Evolutionary conservation across 2,797 vertebrate species (phyloP).

Genomic region (Myotis myotis): DNA sequence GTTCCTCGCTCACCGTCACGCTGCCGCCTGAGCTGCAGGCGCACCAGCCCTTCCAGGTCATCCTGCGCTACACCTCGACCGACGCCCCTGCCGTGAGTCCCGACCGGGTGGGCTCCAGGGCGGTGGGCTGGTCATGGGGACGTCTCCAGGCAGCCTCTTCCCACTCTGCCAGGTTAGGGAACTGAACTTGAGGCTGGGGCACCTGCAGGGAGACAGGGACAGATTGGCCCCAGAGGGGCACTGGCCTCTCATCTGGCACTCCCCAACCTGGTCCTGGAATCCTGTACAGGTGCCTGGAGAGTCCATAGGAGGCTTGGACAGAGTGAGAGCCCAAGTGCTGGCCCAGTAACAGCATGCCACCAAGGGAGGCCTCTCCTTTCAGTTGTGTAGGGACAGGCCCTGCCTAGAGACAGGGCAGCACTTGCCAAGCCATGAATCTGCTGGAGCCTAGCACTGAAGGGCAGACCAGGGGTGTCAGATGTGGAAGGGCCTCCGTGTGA

Average conservation of each 20-base stretch:
- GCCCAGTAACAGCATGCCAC: not conserved
- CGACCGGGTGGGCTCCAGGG: not conserved
- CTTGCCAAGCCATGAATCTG: not conserved
- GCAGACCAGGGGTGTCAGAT: not conserved
- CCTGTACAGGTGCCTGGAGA: not conserved
- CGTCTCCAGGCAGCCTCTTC: not conserved
- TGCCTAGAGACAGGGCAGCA: not conserved
- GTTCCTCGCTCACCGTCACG: constrained; percentile 89
- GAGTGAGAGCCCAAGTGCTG: not conserved
- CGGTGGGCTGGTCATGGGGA: not conserved
- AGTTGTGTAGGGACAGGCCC: not conserved
- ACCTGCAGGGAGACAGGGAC: not conserved
- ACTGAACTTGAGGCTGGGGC: not conserved
- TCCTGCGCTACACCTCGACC: constrained; percentile 92
- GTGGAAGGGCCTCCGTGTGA: not conserved
- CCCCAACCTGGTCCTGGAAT: not conserved
- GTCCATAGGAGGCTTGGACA: not conserved
- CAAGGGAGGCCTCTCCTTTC: not conserved
- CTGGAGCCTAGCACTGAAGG: not conserved
- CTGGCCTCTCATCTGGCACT: not conserved
- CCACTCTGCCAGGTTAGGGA: not conserved
- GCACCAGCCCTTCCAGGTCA: constrained; percentile 90
- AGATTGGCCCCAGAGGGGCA: not conserved
- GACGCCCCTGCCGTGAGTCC: constrained; percentile 95
- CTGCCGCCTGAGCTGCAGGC: constrained; percentile 87